Evolutionary conservation across 2,888 invertebrate species (phyloP).

Genomic region (Geotrupes spiniger): DNA sequence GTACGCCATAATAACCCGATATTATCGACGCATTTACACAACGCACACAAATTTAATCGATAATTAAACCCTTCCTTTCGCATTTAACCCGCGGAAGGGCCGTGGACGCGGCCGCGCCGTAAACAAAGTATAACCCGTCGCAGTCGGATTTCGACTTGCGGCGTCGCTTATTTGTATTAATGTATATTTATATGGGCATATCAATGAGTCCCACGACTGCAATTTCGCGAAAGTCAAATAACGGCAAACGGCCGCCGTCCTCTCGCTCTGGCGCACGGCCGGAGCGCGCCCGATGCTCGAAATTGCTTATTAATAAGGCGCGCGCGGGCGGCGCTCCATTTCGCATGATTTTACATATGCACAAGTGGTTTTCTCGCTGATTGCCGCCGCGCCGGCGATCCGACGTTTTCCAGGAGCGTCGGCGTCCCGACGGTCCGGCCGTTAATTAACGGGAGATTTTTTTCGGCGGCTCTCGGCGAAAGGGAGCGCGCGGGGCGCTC

Average conservation of each 20-base stretch:
- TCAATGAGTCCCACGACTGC: slow-evolving; percentile 45
- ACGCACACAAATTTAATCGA: too few relatives aligned
- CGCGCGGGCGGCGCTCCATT: slow-evolving; percentile 1
- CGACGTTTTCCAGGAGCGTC: too few relatives aligned
- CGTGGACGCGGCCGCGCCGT: too few relatives aligned
- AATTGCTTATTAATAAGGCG: slow-evolving; percentile 17
- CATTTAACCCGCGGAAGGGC: too few relatives aligned
- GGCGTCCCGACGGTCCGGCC: too few relatives aligned
- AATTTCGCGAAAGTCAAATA: slow-evolving; percentile 36
- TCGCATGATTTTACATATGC: slow-evolving; percentile 5
- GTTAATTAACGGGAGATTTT: too few relatives aligned
- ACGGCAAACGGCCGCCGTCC: slow-evolving; percentile 23
- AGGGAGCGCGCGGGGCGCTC: too few relatives aligned
- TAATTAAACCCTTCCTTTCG: too few relatives aligned
- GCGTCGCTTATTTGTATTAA: slow-evolving; percentile 46
- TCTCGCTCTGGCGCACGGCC: slow-evolving; percentile 11
- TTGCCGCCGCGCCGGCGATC: not conserved
- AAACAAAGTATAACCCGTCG: slow-evolving; percentile 2
- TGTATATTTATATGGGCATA: slow-evolving; percentile 47
- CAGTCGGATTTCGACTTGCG: slow-evolving; percentile 29
- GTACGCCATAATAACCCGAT: too few relatives aligned
- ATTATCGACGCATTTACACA: too few relatives aligned
- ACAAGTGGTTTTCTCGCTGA: slow-evolving; percentile 1
- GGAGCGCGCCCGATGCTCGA: not conserved
- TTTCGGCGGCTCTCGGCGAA: too few relatives aligned